Conservation (phyloP, 1,140 invertebrate genomes). For the Bombus huntii region DNA sequence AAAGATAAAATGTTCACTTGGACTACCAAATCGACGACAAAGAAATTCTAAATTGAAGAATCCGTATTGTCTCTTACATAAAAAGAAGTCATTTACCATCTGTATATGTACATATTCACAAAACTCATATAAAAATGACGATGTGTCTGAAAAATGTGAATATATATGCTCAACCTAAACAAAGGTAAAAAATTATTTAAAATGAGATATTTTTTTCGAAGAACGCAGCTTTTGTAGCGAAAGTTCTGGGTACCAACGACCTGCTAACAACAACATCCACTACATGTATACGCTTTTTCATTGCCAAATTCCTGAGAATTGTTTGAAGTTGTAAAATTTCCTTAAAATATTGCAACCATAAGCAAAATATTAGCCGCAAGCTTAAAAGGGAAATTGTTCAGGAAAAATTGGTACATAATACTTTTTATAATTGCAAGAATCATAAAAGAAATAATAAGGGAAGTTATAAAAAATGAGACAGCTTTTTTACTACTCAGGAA, state of each 20-base stretch:
- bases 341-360: not conserved
- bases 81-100: not conserved
- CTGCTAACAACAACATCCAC: conserved; percentile 46
- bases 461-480: not conserved
- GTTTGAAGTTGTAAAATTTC: not conserved
- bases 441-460: not conserved
- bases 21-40: not conserved
- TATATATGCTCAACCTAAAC: not conserved
- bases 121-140: not conserved
- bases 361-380: not conserved
- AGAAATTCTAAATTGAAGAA: not conserved
- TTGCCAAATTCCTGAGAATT: conserved; percentile 55
- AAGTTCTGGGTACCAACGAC: conserved; percentile 45
- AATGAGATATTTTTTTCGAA: not conserved
- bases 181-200: not conserved
- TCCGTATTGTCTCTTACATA: not conserved
- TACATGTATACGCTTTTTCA: conserved; percentile 16
- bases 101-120: not conserved
- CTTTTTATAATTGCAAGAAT: not conserved
- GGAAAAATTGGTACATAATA: not conserved
- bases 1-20: not conserved
- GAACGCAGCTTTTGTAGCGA: not conserved
- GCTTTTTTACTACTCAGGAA: not conserved
- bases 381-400: not conserved
- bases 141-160: not conserved